phyloP scores from a whole-genome alignment of 2,888 invertebrate species.

The Bedellia somnulentella region DNA sequence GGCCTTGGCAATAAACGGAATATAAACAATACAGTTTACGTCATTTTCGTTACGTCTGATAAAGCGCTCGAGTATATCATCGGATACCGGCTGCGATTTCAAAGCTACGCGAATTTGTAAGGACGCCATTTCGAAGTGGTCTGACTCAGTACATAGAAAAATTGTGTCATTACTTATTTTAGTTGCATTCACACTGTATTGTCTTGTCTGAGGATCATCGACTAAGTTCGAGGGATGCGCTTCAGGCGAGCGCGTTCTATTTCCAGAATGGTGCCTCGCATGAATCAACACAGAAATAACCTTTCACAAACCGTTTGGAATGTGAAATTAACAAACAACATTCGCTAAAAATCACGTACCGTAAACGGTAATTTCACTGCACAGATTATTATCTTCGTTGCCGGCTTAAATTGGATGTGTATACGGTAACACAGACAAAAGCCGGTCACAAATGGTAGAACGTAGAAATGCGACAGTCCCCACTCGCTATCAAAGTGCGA shows the following conservation, averaged over 20 bases:
- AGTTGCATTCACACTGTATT: too few species aligned
- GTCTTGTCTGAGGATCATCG: constrained; percentile 24
- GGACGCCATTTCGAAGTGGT: constrained; percentile 49
- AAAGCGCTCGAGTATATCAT: too few species aligned
- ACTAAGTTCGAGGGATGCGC: constrained; percentile 36
- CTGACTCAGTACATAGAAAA: too few species aligned
- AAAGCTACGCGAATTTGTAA: constrained; percentile 19
- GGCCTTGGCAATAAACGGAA: too few species aligned
- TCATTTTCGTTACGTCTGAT: too few species aligned
- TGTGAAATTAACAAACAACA: constrained; percentile 39
- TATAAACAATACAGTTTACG: too few species aligned
- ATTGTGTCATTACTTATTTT: too few species aligned
- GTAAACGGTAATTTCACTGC: constrained; percentile 50
- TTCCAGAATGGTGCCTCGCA: constrained; percentile 56
- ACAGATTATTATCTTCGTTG: constrained; percentile 37
- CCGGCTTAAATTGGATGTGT: constrained; percentile 28
- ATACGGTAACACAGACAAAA: constrained; percentile 35
- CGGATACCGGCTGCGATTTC: too few species aligned
- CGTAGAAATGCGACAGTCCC: constrained; percentile 26
- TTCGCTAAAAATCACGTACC: constrained; percentile 44
- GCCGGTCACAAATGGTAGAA: constrained; percentile 33
- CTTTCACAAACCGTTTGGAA: constrained; percentile 49
- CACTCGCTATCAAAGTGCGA: constrained; percentile 45
- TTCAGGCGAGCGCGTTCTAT: constrained; percentile 44
- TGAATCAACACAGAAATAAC: constrained; percentile 61